Evolutionary conservation across 2,797 vertebrate genomes (phyloP).

Genomic region (Eutrigla gurnardus): DNA sequence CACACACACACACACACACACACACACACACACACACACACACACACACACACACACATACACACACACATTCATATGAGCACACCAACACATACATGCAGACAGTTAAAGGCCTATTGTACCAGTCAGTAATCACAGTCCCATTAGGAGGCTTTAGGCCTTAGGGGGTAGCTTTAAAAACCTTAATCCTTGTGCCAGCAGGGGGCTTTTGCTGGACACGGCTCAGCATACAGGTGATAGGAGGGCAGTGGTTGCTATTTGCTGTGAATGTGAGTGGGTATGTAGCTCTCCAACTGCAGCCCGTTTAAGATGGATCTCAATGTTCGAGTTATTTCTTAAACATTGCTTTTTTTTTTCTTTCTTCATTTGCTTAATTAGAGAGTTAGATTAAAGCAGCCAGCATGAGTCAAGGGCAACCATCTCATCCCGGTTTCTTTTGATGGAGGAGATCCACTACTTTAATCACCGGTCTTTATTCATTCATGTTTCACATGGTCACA

Average conservation of each 20-base stretch:
- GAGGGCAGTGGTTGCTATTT: slow-evolving; percentile 54
- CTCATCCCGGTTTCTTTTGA: slow-evolving; percentile 69
- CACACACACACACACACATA: slow-evolving; percentile 18
- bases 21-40: slow-evolving; percentile 11
- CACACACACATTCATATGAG: slow-evolving; percentile 49
- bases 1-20: slow-evolving; percentile 35
- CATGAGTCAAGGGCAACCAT: slow-evolving; percentile 69
- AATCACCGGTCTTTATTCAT: slow-evolving; percentile 71
- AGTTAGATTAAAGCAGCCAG: slow-evolving; percentile 68
- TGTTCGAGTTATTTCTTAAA: slow-evolving; percentile 56
- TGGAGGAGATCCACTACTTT: slow-evolving; percentile 64
- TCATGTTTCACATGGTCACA: slow-evolving; percentile 73
- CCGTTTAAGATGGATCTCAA: slow-evolving; percentile 65
- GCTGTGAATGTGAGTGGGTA: slow-evolving; percentile 29
- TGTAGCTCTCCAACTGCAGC: slow-evolving; percentile 35
- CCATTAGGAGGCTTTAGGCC: slow-evolving; percentile 72
- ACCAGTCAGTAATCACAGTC: slow-evolving; percentile 68
- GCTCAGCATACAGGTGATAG: slow-evolving; percentile 75
- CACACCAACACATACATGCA: slow-evolving; percentile 28
- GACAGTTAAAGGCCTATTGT: slow-evolving; percentile 44
- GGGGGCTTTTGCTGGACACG: slow-evolving; percentile 63
- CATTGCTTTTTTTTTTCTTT: slow-evolving; percentile 20
- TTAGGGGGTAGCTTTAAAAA: slow-evolving; percentile 73
- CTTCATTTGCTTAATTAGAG: slow-evolving; percentile 74
- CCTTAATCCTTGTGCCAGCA: slow-evolving; percentile 73